Base-by-base conservation (phyloP, 2,888 invertebrate species). In the Orchesellides sinensis region DNA sequence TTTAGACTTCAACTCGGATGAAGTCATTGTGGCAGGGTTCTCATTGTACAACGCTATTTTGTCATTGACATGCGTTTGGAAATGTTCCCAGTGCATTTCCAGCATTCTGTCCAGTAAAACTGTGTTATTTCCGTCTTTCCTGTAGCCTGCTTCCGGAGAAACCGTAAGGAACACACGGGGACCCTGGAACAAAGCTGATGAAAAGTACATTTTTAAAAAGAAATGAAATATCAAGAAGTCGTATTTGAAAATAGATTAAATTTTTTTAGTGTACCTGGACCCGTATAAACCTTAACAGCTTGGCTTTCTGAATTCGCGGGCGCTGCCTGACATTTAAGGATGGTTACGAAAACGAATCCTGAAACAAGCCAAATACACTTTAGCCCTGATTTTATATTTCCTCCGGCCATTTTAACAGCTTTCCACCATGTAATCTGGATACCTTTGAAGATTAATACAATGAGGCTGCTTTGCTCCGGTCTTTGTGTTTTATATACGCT, bases 1-100 rank as follows among this genome's bases (percentile, higher is more conserved):
- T 2, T 47, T 21, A 12, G 70, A 52, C n/a, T 23, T n/a, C 29
- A 61, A 17, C 14, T 47, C 14, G n/a, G 40, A 32, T 1, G 82
- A 25, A 25, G 63, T 63, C 52, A 74, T 83, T 0, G 72, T 69
- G 14, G 12, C 10, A 10, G 89, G 89, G 47, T 90, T 89, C 27
- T 85, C 85, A 54, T 88, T 83, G 73, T 87, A 90, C 1, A 90
- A 77, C 4, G 89, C 89, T 14, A 90, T 87, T 86, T 87, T 89
- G 80, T 89, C 88, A 17, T 29, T 47, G 6, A 59, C 32, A 5
- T 5, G 0, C 6, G 40, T 54, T 27, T 75, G 17, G 21, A 86
- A 83, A 61, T 85, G 84, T 8, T 66, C 17, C 87, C 87, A 87
- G 25, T 87, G 84, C 6, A 87, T 35, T 63, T 84, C 86, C 10